These are phyloP conservation scores for Drosophila arawakana DNA, from an alignment of 1,140 invertebrate species.

Conservation along the genomic window DNA sequence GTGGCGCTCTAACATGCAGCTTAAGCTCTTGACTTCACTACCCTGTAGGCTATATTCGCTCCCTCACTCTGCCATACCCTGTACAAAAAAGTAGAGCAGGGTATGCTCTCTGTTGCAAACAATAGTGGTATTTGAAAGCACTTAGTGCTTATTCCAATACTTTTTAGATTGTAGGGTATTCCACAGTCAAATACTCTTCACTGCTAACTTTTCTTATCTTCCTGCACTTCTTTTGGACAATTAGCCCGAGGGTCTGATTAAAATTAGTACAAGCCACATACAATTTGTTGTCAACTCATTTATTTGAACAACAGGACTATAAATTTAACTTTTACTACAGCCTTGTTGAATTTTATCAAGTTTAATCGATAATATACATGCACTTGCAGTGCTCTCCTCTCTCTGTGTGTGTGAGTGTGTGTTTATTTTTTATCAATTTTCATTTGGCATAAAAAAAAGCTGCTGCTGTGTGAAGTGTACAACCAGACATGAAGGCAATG, in stretches of 20 bases:
- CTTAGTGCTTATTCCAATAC: too few species aligned
- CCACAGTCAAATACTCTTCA: background rate
- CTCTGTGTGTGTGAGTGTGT: too few species aligned
- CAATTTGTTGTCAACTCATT: conserved; percentile 49
- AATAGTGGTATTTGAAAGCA: too few species aligned
- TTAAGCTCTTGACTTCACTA: background rate
- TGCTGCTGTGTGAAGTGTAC: conserved; percentile 52
- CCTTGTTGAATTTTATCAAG: conserved; percentile 16
- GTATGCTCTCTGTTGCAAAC: too few species aligned
- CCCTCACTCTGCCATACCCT: background rate
- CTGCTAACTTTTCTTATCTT: background rate
- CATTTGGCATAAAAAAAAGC: conserved; percentile 49
- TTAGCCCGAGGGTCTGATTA: conserved; percentile 36
- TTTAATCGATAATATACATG: conserved; percentile 53
- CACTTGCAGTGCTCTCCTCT: too few species aligned
- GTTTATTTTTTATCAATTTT: conserved; percentile 14
- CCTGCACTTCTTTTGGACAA: conserved; percentile 9
- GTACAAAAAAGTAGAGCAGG: background rate
- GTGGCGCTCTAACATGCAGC: conserved; percentile 43
- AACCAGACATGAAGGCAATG: conserved; percentile 55
- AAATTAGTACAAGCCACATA: conserved; percentile 43
- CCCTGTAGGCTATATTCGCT: background rate
- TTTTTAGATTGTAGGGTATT: background rate
- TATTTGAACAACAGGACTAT: conserved; percentile 46
- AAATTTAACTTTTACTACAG: conserved; percentile 39